Percentiles rank a stretch among this genome's conserved stretches.
Conservation (phyloP, 2,797 vertebrate genomes). For the Nannoperca obscura region DNA sequence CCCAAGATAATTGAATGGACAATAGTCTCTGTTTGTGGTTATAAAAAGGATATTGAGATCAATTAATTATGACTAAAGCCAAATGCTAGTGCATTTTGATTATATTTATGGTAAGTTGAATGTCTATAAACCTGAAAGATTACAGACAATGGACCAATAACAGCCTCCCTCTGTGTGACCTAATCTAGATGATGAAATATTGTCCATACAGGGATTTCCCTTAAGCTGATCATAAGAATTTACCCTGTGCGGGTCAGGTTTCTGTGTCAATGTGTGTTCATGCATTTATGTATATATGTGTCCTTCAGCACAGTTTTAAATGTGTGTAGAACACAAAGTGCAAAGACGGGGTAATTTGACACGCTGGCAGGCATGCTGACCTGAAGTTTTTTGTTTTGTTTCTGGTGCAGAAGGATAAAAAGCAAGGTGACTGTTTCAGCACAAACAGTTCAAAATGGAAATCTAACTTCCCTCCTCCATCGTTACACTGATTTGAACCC, state of each 20-base stretch:
- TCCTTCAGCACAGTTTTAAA: constrained; percentile 24
- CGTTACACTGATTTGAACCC: constrained; percentile 2
- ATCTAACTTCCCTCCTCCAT: not conserved
- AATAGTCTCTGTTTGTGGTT: not conserved
- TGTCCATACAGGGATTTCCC: constrained; percentile 70
- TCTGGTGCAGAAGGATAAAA: not conserved
- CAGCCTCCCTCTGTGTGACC: constrained; percentile 43
- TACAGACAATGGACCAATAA: constrained; percentile 44
- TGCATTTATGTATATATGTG: constrained; percentile 16
- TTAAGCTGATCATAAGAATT: constrained; percentile 75
- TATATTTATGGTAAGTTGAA: not conserved
- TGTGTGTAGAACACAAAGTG: constrained; percentile 27
- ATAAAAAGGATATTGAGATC: not conserved
- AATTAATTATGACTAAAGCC: constrained; percentile 15
- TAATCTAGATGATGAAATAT: constrained; percentile 79
- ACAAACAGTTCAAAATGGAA: constrained; percentile 15
- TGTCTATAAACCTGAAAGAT: constrained; percentile 45
- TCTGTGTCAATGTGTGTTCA: constrained; percentile 42
- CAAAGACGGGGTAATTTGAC: constrained; percentile 55
- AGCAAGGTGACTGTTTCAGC: constrained; percentile 29
- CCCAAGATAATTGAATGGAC: not conserved
- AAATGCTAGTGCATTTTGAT: not conserved
- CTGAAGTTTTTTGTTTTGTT: not conserved
- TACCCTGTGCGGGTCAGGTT: constrained; percentile 44
- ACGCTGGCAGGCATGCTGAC: constrained; percentile 37